These are phyloP conservation scores for Sesia bembeciformis DNA, from an alignment of 2,888 invertebrate genomes.

Conservation along the genomic window DNA sequence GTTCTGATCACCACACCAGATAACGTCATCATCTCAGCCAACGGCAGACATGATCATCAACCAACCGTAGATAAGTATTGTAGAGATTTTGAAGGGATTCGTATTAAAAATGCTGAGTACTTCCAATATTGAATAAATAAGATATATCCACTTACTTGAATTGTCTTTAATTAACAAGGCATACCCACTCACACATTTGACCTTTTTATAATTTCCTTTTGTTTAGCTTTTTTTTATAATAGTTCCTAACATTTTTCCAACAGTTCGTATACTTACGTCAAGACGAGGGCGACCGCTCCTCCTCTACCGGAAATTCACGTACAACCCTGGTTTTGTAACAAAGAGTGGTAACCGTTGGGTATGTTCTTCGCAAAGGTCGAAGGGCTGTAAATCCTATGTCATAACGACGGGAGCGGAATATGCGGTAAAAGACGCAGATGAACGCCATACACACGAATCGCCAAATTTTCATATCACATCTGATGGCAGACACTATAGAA, in stretches of 20 bases:
- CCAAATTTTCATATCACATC: background rate
- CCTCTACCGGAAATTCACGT: conserved; percentile 9
- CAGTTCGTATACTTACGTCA: conserved; percentile 9
- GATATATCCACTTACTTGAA: no score
- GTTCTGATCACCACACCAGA: conserved; percentile 33
- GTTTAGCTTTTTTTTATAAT: background rate
- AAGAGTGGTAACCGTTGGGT: conserved; percentile 10
- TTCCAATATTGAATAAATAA: no score
- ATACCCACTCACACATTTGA: no score
- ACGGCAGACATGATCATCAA: conserved; percentile 31
- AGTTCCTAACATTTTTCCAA: background rate
- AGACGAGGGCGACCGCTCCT: conserved; percentile 13
- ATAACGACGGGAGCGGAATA: conserved; percentile 1
- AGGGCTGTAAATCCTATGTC: conserved; percentile 11
- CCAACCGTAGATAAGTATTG: conserved; percentile 7
- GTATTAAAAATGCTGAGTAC: background rate
- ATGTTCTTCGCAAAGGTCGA: conserved; percentile 13
- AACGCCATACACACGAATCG: conserved; percentile 7
- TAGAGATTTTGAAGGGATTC: background rate
- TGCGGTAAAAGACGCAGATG: background rate
- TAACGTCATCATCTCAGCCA: conserved; percentile 22
- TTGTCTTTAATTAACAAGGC: no score
- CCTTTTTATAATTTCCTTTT: background rate
- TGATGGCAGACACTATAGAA: background rate
- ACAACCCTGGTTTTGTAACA: conserved; percentile 5